These are phyloP conservation scores for Cheilosia vernalis DNA, from an alignment of 2,888 invertebrate genomes.

Conservation along the genomic window DNA sequence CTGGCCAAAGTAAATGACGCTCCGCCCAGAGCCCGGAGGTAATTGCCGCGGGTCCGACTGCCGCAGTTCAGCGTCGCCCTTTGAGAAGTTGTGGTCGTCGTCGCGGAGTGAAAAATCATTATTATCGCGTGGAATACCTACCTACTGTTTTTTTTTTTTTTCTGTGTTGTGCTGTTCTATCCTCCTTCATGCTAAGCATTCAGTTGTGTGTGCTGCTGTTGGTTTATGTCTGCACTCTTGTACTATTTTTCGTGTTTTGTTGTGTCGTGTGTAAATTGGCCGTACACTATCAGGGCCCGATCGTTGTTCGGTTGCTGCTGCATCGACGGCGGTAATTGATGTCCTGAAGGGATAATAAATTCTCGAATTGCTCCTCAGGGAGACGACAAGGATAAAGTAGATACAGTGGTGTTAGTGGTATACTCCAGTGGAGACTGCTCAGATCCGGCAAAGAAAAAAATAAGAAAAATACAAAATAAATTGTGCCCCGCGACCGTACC, in stretches of 20 bases:
- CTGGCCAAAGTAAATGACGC: slow-evolving; percentile 67
- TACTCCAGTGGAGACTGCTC: not conserved
- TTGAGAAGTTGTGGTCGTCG: slow-evolving; percentile 71
- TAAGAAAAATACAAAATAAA: slow-evolving; percentile 22
- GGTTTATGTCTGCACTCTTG: slow-evolving; percentile 72
- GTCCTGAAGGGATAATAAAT: slow-evolving; percentile 75
- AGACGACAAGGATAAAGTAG: slow-evolving; percentile 69
- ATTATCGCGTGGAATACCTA: slow-evolving; percentile 11
- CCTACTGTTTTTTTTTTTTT: slow-evolving; percentile 40
- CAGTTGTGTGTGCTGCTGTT: slow-evolving; percentile 32
- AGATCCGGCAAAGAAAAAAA: slow-evolving; percentile 14
- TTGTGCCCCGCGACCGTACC: slow-evolving; percentile 52
- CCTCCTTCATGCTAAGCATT: slow-evolving; percentile 22
- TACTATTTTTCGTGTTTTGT: slow-evolving; percentile 72
- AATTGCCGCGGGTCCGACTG: slow-evolving; percentile 77
- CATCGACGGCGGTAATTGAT: slow-evolving; percentile 67
- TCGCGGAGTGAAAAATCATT: slow-evolving; percentile 66
- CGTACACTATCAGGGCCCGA: slow-evolving; percentile 66
- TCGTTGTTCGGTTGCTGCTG: slow-evolving; percentile 69
- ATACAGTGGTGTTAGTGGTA: slow-evolving; percentile 41
- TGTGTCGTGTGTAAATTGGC: slow-evolving; percentile 73
- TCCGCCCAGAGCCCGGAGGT: slow-evolving; percentile 80
- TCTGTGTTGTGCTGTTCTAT: slow-evolving; percentile 39
- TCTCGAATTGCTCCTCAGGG: slow-evolving; percentile 71
- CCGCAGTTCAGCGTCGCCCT: slow-evolving; percentile 75